Conservation (phyloP, 1,140 invertebrate species). For the Hypsibius dujardini region DNA sequence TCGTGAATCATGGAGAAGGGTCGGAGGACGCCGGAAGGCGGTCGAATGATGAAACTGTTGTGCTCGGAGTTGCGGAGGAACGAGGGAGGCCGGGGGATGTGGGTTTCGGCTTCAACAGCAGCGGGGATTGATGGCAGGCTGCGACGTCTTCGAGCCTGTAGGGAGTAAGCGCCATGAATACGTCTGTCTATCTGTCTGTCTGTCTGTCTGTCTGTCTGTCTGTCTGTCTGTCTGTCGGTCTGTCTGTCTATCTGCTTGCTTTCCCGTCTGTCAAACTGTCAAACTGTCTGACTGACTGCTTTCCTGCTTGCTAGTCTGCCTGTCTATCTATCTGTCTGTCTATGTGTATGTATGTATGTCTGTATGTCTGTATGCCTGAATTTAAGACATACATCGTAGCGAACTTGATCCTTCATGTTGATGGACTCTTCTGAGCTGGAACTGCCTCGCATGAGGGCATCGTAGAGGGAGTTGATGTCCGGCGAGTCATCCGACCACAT, state of each 20-base stretch:
- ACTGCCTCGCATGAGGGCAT: constrained; percentile 48
- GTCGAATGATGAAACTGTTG: background rate
- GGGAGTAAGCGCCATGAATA: background rate
- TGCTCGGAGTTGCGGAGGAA: background rate
- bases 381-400: background rate
- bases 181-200: no score
- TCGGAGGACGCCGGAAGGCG: background rate
- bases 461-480: constrained; percentile 59
- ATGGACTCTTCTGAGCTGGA: background rate
- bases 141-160: background rate
- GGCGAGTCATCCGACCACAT: constrained; percentile 23
- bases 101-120: background rate
- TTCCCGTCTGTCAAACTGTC: no score
- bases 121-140: background rate
- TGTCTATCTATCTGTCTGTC: no score
- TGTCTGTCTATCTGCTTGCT: no score
- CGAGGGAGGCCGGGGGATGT: background rate
- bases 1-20: background rate
- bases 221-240: no score
- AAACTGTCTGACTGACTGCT: no score
- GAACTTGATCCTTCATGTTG: background rate
- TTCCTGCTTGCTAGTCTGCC: no score
- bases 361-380: no score
- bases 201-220: no score
- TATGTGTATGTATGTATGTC: no score